phyloP scores from a whole-genome alignment of 2,113 vertebrate species.

The Osmerus mordax region DNA sequence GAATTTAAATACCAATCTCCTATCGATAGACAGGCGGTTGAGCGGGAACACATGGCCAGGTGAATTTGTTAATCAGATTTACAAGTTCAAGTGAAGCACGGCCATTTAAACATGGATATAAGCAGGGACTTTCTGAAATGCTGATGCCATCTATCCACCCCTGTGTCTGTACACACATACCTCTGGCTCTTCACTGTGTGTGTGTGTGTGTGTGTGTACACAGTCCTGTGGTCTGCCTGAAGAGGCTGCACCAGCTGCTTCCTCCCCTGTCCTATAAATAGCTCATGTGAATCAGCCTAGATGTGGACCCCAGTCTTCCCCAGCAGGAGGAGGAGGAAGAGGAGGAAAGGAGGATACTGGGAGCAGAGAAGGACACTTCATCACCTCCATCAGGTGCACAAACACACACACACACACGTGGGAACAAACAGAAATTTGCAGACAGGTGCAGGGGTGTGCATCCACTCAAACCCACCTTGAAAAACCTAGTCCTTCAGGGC shows the following conservation, averaged over 20 bases:
- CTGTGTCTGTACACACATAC: too few relatives aligned
- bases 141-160: too few relatives aligned
- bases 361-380: too few relatives aligned
- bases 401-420: neutral
- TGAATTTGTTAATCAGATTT: conserved; percentile 10
- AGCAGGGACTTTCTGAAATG: too few relatives aligned
- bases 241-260: conserved; percentile 63
- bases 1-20: neutral
- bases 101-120: too few relatives aligned
- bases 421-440: too few relatives aligned
- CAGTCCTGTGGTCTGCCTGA: conserved; percentile 46
- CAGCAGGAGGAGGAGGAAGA: neutral
- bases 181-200: too few relatives aligned
- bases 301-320: conserved; percentile 53
- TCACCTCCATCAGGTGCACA: neutral
- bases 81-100: neutral
- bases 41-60: too few relatives aligned
- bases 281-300: conserved; percentile 48
- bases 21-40: neutral
- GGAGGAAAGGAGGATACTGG: neutral
- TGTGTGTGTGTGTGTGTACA: conserved; percentile 11
- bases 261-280: conserved; percentile 65
- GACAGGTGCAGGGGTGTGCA: too few relatives aligned
- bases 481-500: too few relatives aligned
- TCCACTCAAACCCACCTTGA: too few relatives aligned